Evolutionary conservation across 2,113 vertebrate species (phyloP), one percentile per base, ranked within the genome.

Genomic region (Cynopterus brachyotis): DNA sequence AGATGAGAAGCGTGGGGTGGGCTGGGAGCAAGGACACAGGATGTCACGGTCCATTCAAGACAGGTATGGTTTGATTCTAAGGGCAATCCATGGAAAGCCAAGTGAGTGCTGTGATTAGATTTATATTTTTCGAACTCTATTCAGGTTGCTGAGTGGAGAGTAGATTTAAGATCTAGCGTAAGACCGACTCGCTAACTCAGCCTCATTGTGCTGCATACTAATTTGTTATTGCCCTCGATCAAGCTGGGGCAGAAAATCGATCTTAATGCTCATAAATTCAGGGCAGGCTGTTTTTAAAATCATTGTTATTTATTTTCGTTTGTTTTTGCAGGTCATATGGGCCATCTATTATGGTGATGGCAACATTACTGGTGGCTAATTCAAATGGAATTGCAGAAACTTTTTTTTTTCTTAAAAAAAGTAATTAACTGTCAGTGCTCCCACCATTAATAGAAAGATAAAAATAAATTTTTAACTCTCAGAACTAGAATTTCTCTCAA

Each of bases 391-490:
- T 40, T 40, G 11, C 37, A 83, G 80, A 83, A 84, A 57, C 5
- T 16, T 10, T 57, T 28, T 40, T 84, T 62, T 50, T 50, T n/a
- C 6, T 62, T 1, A 50, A 50, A 50, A 50, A 50, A 50, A 50
- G 5, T 16, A 50, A 50, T 30, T 40, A 94, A 78, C 64, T 11
- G 76, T 72, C 15, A 45, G 32, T 55, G 30, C 42, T 45, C 50
- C 95, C 53, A 75, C n/a, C 69, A 50, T 95, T 96, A 93, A 88
- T 86, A 91, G 37, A 91, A 85, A 94, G 64, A 85, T 66, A 96
- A 97, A 95, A 95, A 96, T 96, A 96, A 81, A 88, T 55, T 83
- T 93, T 93, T 28, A 67, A 15, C 94, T 94, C 11, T 53, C 66
- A 85, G 66, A 96, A 70, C 84, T 94, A 93, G 57, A 81, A 78